Evolutionary conservation across 2,888 invertebrate species (phyloP), one percentile per base, ranked within the genome.

Genomic region (Cheilosia soror): DNA sequence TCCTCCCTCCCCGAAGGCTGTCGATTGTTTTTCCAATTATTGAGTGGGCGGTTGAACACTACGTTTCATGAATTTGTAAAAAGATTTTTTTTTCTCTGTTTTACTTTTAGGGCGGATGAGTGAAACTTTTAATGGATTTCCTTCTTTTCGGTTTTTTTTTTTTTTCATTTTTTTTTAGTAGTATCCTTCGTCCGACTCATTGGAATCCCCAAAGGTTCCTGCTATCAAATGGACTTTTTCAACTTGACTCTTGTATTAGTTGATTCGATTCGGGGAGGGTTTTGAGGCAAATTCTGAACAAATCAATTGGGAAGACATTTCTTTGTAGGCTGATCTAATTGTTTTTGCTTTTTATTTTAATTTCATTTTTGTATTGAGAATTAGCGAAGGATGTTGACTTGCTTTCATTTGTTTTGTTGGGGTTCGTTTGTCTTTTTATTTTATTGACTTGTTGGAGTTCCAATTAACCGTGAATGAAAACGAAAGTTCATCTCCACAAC

Each of bases 121-220:
- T 76, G 68, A 77, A 85, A 85, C 76, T 85, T 85, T 85, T 85
- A 85, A 85, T 85, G 85, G 85, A 81, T 85, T 85, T 85, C 63
- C 40, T 71, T 63, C 9, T 49, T 72, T 20, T 2, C 20, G n/a
- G n/a, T n/a, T n/a, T n/a, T 72, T 76, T 68, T 75, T 58, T 62
- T 65, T 53, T 62, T 62, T 69, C 51, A 42, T 65, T 76, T 77
- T 76, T 77, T 77, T 81, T 81, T 13, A 66, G 60, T 85, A 71
- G 80, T 62, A 77, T 85, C 68, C 81, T 76, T 77, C 33, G 71
- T 76, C 62, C 44, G 69, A 53, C 42, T 77, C 72, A 81, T 57
- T 81, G 76, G 49, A 72, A 72, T 72, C 71, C 76, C 80, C 62
- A 15, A 57, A 85, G 76, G 68, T 60, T 68, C 62, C 44, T 60